These are phyloP conservation scores for Spheniscus humboldti DNA, from an alignment of 2,797 vertebrate genomes.

Conservation along the genomic window DNA sequence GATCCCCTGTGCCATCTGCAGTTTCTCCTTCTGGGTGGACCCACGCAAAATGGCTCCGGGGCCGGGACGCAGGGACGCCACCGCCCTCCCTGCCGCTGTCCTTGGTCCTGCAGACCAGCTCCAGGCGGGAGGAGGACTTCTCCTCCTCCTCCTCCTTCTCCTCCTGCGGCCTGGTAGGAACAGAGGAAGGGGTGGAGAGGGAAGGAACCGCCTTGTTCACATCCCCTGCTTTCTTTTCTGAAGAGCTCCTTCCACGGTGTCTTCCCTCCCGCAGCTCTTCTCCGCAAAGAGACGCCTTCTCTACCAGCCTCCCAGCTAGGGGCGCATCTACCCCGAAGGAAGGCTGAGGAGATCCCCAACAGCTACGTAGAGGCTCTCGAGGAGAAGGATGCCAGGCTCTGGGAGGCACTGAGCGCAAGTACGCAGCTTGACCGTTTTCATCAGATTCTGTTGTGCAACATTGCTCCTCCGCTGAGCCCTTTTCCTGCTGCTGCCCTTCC, in stretches of 20 bases:
- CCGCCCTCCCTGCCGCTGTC: background rate
- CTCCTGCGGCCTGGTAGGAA: background rate
- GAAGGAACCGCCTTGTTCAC: background rate
- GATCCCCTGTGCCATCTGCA: background rate
- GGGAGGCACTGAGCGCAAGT: background rate
- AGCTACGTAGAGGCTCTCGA: background rate
- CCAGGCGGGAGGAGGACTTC: background rate
- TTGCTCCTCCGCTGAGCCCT: background rate
- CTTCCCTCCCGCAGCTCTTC: background rate
- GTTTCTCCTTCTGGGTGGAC: constrained; percentile 1
- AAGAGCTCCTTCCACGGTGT: rapidly evolving
- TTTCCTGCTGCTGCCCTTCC: background rate
- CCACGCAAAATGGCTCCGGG: background rate
- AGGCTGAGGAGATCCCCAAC: background rate
- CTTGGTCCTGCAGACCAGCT: background rate
- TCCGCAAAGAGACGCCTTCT: background rate
- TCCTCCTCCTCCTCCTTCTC: background rate
- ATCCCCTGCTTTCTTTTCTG: background rate
- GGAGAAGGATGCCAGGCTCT: background rate
- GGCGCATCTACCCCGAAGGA: background rate
- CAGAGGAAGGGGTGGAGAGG: background rate
- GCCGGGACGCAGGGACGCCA: rapidly evolving
- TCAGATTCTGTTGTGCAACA: constrained; percentile 8
- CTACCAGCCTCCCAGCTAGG: background rate
- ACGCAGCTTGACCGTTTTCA: background rate